Conservation (phyloP, 2,888 invertebrate species). For the Cremastinae sp. region DNA sequence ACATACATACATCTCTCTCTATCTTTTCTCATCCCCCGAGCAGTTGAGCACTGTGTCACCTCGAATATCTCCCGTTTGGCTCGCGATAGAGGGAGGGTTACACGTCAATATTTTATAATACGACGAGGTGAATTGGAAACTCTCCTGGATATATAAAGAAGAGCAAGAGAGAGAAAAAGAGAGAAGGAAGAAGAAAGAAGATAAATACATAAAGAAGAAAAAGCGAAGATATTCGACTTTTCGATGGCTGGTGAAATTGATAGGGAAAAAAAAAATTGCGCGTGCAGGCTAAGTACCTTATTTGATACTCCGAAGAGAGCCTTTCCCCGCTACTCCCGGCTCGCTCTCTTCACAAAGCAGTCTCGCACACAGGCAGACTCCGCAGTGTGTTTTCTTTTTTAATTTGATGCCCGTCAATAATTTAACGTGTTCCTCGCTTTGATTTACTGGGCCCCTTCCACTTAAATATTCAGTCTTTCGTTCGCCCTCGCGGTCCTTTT, state of each 20-base stretch:
- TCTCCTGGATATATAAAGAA: background rate
- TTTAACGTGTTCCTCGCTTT: slow-evolving; percentile 70
- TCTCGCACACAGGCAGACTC: slow-evolving; percentile 17
- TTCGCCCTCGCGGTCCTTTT: slow-evolving; percentile 9
- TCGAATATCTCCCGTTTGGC: slow-evolving; percentile 62
- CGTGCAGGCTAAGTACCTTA: slow-evolving; percentile 60
- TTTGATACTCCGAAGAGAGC: slow-evolving; percentile 50
- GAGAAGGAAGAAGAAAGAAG: slow-evolving; percentile 59
- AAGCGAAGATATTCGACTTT: slow-evolving; percentile 57
- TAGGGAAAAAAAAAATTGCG: slow-evolving; percentile 64
- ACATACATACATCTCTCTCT: slow-evolving; percentile 25
- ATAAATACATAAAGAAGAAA: slow-evolving; percentile 59
- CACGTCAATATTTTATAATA: slow-evolving; percentile 73
- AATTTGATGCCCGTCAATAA: slow-evolving; percentile 75
- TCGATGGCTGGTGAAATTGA: slow-evolving; percentile 69
- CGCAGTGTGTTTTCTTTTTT: slow-evolving; percentile 66
- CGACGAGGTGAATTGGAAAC: slow-evolving; percentile 69
- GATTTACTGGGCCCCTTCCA: slow-evolving; percentile 66
- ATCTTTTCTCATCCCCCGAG: slow-evolving; percentile 26
- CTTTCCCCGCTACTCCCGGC: slow-evolving; percentile 45
- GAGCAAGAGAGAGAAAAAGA: too few relatives aligned
- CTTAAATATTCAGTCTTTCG: slow-evolving; percentile 39
- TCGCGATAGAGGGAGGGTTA: slow-evolving; percentile 52
- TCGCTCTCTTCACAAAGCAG: slow-evolving; percentile 11
- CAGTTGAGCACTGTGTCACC: slow-evolving; percentile 64